These are phyloP conservation scores for Gisinianus flammeolus DNA, from an alignment of 2,888 invertebrate genomes.

Conservation along the genomic window DNA sequence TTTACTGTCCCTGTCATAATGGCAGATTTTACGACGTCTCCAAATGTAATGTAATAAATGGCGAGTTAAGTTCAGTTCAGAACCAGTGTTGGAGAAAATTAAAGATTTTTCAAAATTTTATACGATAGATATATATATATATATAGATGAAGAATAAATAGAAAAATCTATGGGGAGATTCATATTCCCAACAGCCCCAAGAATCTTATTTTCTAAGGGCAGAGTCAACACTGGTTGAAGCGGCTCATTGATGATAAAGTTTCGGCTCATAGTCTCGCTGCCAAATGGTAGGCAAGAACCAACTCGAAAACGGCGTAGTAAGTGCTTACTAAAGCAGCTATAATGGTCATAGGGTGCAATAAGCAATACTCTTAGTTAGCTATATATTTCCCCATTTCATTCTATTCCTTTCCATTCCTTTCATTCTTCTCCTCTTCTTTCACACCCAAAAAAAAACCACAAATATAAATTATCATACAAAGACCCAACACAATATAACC, in stretches of 20 bases:
- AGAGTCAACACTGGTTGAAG: no score
- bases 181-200: no score
- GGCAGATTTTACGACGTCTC: constrained; percentile 34
- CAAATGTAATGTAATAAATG: constrained; percentile 36
- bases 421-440: neutral
- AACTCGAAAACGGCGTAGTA: constrained; percentile 18
- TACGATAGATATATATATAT: no score
- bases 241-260: constrained; percentile 36
- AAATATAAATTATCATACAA: constrained; percentile 31
- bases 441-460: constrained; percentile 9
- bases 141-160: no score
- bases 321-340: constrained; percentile 30
- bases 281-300: constrained; percentile 24
- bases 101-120: no score
- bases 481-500: constrained; percentile 22
- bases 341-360: constrained; percentile 31
- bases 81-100: no score
- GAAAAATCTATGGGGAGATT: no score
- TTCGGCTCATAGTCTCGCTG: constrained; percentile 19
- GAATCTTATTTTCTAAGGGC: no score
- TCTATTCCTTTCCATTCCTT: neutral
- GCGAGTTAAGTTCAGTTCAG: constrained; percentile 33
- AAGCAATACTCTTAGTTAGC: constrained; percentile 25
- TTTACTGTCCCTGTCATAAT: constrained; percentile 35
- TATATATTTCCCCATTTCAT: neutral